Conservation (phyloP, 2,888 invertebrate genomes). For the Malacosoma neustria region DNA sequence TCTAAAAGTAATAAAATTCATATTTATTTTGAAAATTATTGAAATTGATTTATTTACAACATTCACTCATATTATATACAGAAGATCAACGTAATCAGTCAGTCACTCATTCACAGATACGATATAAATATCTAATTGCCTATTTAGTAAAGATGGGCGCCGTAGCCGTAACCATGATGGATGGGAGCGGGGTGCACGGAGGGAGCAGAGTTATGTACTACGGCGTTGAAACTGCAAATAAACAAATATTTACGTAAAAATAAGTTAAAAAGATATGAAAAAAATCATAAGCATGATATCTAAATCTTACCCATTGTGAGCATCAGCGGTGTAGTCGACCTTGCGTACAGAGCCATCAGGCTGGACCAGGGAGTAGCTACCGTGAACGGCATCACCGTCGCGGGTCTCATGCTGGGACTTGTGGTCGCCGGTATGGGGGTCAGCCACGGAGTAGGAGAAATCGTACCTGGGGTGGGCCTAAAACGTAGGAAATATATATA, state of each 20-base stretch:
- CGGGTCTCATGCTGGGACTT: constrained; percentile 68
- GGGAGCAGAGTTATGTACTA: constrained; percentile 11
- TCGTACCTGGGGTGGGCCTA: constrained; percentile 59
- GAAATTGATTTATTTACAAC: background rate
- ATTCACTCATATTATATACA: background rate
- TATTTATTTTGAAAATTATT: background rate
- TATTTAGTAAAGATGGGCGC: background rate
- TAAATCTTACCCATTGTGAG: constrained; percentile 59
- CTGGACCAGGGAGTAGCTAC: constrained; percentile 64
- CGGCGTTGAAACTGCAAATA: background rate
- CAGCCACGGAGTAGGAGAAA: constrained; percentile 69
- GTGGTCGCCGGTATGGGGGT: constrained; percentile 73
- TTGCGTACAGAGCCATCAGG: constrained; percentile 70
- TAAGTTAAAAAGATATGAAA: background rate
- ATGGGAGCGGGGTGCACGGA: constrained; percentile 7
- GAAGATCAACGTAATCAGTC: background rate
- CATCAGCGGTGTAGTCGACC: constrained; percentile 73
- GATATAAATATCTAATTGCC: background rate
- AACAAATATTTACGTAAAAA: background rate
- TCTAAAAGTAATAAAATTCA: too few species aligned
- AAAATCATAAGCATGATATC: background rate
- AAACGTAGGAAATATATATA: constrained; percentile 5
- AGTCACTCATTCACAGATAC: background rate
- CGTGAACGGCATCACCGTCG: constrained; percentile 70
- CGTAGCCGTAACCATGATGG: constrained; percentile 4